Evolutionary conservation across 2,888 invertebrate species (phyloP), one percentile per base, ranked within the genome.

Genomic region (Gasteruption jaculator): DNA sequence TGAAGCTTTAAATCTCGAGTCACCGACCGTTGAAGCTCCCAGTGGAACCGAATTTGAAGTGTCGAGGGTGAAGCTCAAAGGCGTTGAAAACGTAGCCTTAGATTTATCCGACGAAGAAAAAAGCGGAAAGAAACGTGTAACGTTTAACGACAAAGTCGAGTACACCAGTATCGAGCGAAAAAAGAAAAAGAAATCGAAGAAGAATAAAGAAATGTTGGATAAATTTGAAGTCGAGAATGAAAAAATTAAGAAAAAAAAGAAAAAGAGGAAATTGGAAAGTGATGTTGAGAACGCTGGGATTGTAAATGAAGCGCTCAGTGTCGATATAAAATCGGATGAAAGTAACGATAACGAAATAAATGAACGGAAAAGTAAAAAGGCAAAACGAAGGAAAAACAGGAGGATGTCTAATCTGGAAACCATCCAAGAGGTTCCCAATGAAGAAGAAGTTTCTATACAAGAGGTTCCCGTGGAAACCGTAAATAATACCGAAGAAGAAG

Each of bases 71-170:
- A 41, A 53, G 26, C 52, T 50, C 44, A n/a, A n/a, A n/a, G 69
- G 70, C 10, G 27, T 68, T 19, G 56, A 58, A 3, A 70, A 70
- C 34, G 55, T 48, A 34, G 70, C 58, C 6, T 47, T 70, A 18
- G 67, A 70, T 49, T 43, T 69, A 20, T 55, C 58, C 0, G 68
- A 70, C 34, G 69, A 70, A 39, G 49, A 29, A 8, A n/a, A n/a
- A n/a, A 37, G 30, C 10, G 54, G 53, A 3, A 67, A 65, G 22
- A 68, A 57, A 41, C 53, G 61, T n/a, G 70, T 69, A 3, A 68
- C 64, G 14, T 70, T 70, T 41, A 67, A 65, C 38, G 63, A 70
- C 39, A 56, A 58, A 11, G 46, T 70, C 5, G 65, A 70, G 38
- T 70, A 58, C 32, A 61, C 56, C 29, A 58, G 54, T 1, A 64